Conservation (phyloP, 2,797 vertebrate species). For the Chiloscyllium punctatum region DNA sequence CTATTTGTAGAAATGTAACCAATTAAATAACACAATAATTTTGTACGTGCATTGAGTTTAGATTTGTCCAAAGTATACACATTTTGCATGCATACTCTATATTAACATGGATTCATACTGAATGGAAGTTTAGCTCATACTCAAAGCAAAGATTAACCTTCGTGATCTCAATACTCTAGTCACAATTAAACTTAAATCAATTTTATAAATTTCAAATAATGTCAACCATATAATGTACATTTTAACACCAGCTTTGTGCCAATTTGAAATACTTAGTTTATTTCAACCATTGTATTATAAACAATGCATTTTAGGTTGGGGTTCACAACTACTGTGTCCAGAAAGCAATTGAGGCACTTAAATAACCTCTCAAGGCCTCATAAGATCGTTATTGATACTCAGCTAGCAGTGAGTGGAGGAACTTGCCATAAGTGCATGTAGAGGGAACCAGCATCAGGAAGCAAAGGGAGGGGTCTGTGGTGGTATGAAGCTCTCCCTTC, state of each 20-base stretch:
- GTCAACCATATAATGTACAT: neutral
- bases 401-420: too few species aligned
- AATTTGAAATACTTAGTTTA: neutral
- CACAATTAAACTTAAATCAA: neutral
- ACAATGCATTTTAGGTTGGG: neutral
- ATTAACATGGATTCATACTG: neutral
- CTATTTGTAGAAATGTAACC: neutral
- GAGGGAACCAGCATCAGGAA: too few species aligned
- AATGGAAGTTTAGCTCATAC: neutral
- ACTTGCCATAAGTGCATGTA: too few species aligned
- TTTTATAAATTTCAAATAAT: neutral
- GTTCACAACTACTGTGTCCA: too few species aligned
- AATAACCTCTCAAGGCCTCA: too few species aligned
- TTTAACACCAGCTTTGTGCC: neutral
- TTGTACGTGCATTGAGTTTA: neutral
- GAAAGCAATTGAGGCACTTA: too few species aligned
- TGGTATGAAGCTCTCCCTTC: too few species aligned
- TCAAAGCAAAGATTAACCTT: neutral
- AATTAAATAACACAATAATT: neutral
- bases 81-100: neutral
- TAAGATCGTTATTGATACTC: too few species aligned
- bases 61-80: neutral
- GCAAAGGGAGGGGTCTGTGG: too few species aligned
- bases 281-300: neutral
- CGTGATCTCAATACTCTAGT: neutral